These are phyloP conservation scores for Dicrurus megarhynchus DNA, from an alignment of 2,113 vertebrate genomes.

Conservation along the genomic window DNA sequence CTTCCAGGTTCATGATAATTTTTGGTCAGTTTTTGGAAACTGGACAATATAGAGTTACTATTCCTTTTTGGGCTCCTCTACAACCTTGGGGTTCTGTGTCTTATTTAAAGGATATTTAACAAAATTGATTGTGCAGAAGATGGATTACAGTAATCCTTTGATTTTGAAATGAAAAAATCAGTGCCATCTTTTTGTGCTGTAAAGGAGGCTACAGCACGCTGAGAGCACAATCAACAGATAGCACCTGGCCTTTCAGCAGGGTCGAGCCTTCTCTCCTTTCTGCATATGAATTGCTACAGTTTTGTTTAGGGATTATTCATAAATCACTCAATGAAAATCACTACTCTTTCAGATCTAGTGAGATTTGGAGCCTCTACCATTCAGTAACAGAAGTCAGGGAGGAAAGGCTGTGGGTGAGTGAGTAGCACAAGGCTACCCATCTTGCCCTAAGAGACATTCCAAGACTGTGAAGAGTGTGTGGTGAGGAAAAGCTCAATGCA, in stretches of 20 bases:
- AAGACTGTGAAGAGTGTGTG: neutral
- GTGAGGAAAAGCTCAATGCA: neutral
- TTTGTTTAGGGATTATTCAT: neutral
- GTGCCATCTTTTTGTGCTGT: neutral
- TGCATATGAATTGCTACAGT: neutral
- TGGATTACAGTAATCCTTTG: neutral
- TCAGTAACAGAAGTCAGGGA: neutral
- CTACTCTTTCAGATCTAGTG: neutral
- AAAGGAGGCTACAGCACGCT: neutral
- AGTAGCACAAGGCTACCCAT: neutral
- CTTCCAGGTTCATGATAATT: neutral
- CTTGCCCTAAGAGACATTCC: neutral
- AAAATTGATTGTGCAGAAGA: neutral
- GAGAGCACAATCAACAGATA: neutral
- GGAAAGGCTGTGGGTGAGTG: neutral
- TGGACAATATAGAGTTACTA: neutral
- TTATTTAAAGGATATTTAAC: neutral
- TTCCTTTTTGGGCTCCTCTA: neutral
- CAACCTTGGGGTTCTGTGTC: neutral
- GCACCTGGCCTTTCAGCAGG: neutral
- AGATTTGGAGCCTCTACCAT: neutral
- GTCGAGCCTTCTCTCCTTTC: neutral
- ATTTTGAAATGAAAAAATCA: neutral
- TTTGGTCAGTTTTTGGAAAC: neutral
- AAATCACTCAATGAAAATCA: neutral